Conservation (phyloP, 2,888 invertebrate genomes). For the Cyrtodaria siliqua region DNA sequence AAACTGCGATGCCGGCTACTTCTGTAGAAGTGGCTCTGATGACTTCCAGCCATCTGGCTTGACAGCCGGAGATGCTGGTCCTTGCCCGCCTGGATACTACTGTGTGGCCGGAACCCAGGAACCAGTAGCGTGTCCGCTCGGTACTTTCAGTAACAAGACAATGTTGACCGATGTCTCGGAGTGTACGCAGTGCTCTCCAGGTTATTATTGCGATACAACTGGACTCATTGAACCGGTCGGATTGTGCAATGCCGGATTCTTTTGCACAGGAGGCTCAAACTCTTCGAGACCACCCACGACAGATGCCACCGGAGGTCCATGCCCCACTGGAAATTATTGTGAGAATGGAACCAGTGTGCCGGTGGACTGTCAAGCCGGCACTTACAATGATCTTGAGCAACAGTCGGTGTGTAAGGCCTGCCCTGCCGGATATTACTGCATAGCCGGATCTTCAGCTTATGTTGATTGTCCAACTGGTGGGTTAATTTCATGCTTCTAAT, state of each 20-base stretch:
- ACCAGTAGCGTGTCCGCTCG: slow-evolving; percentile 80
- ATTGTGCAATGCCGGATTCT: slow-evolving; percentile 80
- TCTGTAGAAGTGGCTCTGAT: slow-evolving; percentile 80
- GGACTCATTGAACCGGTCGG: slow-evolving; percentile 79
- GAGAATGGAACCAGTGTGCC: slow-evolving; percentile 75
- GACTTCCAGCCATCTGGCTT: slow-evolving; percentile 69
- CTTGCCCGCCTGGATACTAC: slow-evolving; percentile 82
- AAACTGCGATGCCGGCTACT: slow-evolving; percentile 82
- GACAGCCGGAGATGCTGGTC: slow-evolving; percentile 76
- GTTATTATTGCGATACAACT: slow-evolving; percentile 80
- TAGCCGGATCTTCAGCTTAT: slow-evolving; percentile 70
- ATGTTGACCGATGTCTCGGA: slow-evolving; percentile 63
- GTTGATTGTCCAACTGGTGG: slow-evolving; percentile 81
- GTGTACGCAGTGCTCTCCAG: slow-evolving; percentile 80
- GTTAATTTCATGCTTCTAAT: background rate
- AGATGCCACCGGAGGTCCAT: slow-evolving; percentile 80
- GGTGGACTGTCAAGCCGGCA: slow-evolving; percentile 78
- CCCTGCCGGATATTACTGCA: slow-evolving; percentile 82
- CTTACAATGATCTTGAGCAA: slow-evolving; percentile 74
- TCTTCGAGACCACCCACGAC: slow-evolving; percentile 72
- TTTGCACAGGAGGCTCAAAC: slow-evolving; percentile 80
- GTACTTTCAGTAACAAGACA: slow-evolving; percentile 82
- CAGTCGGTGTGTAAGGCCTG: slow-evolving; percentile 79
- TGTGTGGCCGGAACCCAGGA: slow-evolving; percentile 78
- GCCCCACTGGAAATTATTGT: slow-evolving; percentile 82